These are phyloP conservation scores for Hydropsyche tenuis DNA, from an alignment of 1,140 invertebrate genomes.

Conservation along the genomic window DNA sequence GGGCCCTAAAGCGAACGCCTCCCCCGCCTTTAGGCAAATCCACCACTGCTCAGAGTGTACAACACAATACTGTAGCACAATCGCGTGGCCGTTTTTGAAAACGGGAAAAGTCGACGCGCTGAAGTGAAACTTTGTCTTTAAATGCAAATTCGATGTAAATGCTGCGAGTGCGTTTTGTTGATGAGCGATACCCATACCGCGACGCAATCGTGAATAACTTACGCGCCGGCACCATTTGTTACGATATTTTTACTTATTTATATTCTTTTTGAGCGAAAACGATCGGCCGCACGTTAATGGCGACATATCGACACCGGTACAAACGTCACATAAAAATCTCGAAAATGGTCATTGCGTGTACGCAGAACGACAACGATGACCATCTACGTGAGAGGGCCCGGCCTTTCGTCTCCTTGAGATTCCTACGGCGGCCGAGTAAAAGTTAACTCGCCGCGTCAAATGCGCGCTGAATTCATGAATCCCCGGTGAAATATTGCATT, in stretches of 20 bases:
- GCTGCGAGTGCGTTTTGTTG: too few relatives aligned
- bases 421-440: neutral
- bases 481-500: too few relatives aligned
- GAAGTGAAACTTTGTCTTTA: conserved; percentile 7
- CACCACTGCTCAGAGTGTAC: too few relatives aligned
- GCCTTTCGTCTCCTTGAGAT: conserved; percentile 9
- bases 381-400: conserved; percentile 1
- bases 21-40: too few relatives aligned
- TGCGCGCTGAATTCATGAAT: neutral
- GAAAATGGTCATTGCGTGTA: conserved; percentile 9
- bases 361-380: conserved; percentile 2
- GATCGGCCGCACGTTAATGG: too few relatives aligned
- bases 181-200: too few relatives aligned
- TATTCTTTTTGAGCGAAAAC: too few relatives aligned
- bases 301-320: too few relatives aligned
- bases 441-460: neutral
- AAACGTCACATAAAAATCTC: neutral
- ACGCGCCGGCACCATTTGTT: too few relatives aligned
- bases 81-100: neutral
- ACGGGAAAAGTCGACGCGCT: neutral
- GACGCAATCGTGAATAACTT: too few relatives aligned
- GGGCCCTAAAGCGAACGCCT: too few relatives aligned
- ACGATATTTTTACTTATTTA: too few relatives aligned
- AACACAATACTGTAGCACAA: neutral
- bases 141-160: conserved; percentile 5